Evolutionary conservation across 1,140 invertebrate species (phyloP), one percentile per base, ranked within the genome.

Genomic region (Apocrypta bakeri): DNA sequence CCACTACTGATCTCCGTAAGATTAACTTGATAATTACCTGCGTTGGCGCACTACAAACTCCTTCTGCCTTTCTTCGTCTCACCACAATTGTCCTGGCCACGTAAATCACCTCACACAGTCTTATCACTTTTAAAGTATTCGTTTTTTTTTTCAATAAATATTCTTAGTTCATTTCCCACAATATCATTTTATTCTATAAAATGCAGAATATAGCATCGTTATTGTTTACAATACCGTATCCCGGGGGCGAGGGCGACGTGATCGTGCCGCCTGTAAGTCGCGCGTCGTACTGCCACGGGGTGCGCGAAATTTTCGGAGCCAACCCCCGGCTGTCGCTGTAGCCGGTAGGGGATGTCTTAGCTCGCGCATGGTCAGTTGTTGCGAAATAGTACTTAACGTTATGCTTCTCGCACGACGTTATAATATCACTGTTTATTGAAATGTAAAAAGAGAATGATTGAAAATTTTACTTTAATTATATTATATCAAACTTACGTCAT

Each of bases 211-310:
- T n/a, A n/a, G 61, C 31, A 64, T 64, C 37, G 61, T 72, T 24
- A 42, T 40, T 40, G 17, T 72, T 72, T n/a, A 72, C 24, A 31
- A 63, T 85, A 72, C 75, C 76, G 84, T 84, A 78, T 79, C 83
- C 85, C 87, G 88, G 86, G 87, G 83, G 84, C 85, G 86, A 89
- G 87, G 85, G 87, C 88, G 87, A 86, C 88, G 87, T 89, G 87
- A 80, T 89, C 88, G 88, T 88, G 82, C 88, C 88, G 86, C 84
- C 86, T 87, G 87, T 85, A 86, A 86, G 84, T 90, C 90, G 90
- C 90, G 90, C 90, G 87, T 91, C 87, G 85, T 87, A 91, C 90
- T 91, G 88, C 84, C 82, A 81, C 79, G 78, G 85, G 84, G 84
- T n/a, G 85, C 85, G 85, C 81, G 84, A 85, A 86, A 81, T 85